These are phyloP conservation scores for Pangasius sanitwongsei DNA, from an alignment of 2,797 vertebrate species.

Conservation along the genomic window DNA sequence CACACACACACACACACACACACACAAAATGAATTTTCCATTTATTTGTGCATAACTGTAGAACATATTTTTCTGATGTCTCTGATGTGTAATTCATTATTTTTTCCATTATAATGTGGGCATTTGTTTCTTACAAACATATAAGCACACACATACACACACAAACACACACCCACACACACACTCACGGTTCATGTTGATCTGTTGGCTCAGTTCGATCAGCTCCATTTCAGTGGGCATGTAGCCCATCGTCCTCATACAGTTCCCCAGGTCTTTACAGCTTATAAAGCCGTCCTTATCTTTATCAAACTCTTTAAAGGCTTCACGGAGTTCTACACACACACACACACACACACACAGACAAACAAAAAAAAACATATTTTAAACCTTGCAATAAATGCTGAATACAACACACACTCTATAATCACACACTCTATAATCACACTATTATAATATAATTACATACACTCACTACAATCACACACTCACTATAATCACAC, in stretches of 20 bases:
- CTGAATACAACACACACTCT: conserved; percentile 6
- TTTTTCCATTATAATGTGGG: no score
- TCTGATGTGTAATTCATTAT: no score
- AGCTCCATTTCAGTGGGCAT: conserved; percentile 99
- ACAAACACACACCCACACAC: conserved; percentile 70
- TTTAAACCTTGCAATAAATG: background rate
- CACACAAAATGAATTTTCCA: no score
- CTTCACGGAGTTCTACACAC: conserved; percentile 87
- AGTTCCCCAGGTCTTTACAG: conserved; percentile 96
- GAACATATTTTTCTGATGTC: no score
- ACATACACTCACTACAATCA: background rate
- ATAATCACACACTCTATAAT: no score
- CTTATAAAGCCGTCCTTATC: conserved; percentile 97
- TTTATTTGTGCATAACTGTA: no score
- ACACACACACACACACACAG: conserved; percentile 35
- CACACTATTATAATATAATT: no score
- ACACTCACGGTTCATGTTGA: conserved; percentile 95
- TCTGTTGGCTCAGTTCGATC: conserved; percentile 95
- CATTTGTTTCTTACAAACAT: conserved; percentile 56
- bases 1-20: conserved; percentile 76
- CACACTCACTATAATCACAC: background rate
- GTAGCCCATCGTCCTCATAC: conserved; percentile 98
- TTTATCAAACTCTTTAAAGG: conserved; percentile 97
- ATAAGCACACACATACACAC: conserved; percentile 73
- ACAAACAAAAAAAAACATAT: conserved; percentile 19